Base-by-base conservation (phyloP, 2,888 invertebrate species). In the Helleia helle region DNA sequence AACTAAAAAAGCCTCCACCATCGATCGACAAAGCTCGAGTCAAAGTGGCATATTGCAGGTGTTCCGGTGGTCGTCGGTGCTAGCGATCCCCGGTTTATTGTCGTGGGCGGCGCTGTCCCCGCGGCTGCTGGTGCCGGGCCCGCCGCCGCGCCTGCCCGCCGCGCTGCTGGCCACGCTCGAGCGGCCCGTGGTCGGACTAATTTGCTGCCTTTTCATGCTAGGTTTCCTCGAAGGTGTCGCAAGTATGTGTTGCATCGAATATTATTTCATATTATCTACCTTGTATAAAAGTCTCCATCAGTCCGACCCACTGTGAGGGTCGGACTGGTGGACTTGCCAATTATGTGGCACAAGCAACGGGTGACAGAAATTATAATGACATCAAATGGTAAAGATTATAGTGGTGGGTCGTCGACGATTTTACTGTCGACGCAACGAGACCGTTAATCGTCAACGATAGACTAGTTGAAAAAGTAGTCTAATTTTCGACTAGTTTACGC, bases 91-190 rank as follows among this genome's bases (percentile, higher is more conserved):
- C 18, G 12, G 22, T 12, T 7, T 18, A 12, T 6, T 34, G 4
- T 1, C 34, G 3, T 17, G 17, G 34, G 9, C 34, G 11, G 1
- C 12, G 18, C 12, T 11, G 6, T 34, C 18, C 18, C 76, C 76
- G 43, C 61, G 55, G 43, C 45, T 62, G 55, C 53, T 69, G 59
- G 62, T 52, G 18, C 41, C 51, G 5, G 63, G 58, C n/a, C 54
- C 62, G 6, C 71, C 71, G 1, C 40, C 49, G 36, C 59, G 68
- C 1, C 53, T 46, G 4, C 46, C 56, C 2, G 71, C 70, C 6
- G 79, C 79, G 1, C 63, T 63, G 38, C 65, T 79, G 4, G 77
- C 80, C 0, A 76, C 72, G 2, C 36, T 71, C 17, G 79, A 81
- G 62, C 54, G 81, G 0, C 72, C 81, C 1, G 58, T 76, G 8